Evolutionary conservation across 2,797 vertebrate genomes (phyloP).

Genomic region (Mormyrops attenuatus): DNA sequence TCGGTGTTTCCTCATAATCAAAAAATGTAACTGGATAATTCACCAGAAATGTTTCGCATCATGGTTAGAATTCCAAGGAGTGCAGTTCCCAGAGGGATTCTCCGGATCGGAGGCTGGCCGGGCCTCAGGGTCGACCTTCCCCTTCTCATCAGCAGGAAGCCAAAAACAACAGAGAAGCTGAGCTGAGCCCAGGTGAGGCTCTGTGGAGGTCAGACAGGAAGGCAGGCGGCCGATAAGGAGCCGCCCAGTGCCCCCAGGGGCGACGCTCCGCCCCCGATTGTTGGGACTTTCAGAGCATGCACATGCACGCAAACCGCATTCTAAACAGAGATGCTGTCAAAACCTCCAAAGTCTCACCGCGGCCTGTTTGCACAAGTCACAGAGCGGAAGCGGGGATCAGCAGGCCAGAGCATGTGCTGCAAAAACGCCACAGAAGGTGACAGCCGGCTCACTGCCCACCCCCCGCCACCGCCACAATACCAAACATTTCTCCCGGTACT

Average conservation of each 20-base stretch:
- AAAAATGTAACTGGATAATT: background rate
- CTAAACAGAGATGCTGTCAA: background rate
- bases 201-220: background rate
- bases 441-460: background rate
- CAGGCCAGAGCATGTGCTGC: background rate
- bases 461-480: background rate
- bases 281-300: background rate
- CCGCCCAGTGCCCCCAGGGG: background rate
- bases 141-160: background rate
- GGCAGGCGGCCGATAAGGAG: background rate
- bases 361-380: background rate
- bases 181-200: background rate
- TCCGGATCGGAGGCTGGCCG: background rate
- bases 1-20: background rate
- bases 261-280: background rate
- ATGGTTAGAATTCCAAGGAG: background rate
- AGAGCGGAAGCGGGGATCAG: background rate
- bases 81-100: background rate
- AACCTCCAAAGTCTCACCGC: background rate
- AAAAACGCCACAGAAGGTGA: background rate
- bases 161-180: background rate
- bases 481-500: background rate
- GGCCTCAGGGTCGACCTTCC: background rate
- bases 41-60: background rate
- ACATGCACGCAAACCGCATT: background rate